phyloP scores from a whole-genome alignment of 2,113 vertebrate genomes.

The Spermophilus dauricus region DNA sequence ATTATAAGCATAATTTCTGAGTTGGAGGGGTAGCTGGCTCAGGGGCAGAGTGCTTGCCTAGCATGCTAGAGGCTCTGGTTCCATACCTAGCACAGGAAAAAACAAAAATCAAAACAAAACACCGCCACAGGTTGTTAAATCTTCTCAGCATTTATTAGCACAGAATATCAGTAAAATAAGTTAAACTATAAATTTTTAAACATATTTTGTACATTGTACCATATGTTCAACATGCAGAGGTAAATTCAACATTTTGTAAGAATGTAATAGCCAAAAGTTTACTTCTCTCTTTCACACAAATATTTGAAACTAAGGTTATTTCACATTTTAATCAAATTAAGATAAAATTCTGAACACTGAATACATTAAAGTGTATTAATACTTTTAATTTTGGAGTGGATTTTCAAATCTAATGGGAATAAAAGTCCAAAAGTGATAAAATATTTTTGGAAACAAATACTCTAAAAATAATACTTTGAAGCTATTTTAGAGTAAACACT shows the following conservation, averaged over 20 bases:
- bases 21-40: neutral
- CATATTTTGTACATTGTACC: neutral
- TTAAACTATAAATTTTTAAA: slow-evolving; percentile 38
- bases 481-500: neutral
- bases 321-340: slow-evolving; percentile 43
- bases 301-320: slow-evolving; percentile 37
- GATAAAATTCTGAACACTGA: slow-evolving; percentile 35
- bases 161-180: neutral
- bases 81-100: neutral
- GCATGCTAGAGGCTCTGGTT: neutral
- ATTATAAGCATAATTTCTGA: neutral
- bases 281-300: slow-evolving; percentile 13
- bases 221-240: neutral
- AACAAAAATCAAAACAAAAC: neutral
- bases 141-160: neutral
- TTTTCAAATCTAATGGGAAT: slow-evolving; percentile 53
- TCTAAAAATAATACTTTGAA: neutral
- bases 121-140: neutral
- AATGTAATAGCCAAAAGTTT: slow-evolving; percentile 14
- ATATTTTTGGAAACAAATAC: slow-evolving; percentile 43
- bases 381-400: slow-evolving; percentile 37
- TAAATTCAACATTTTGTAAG: slow-evolving; percentile 47
- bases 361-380: slow-evolving; percentile 46
- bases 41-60: neutral
- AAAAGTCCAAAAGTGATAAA: neutral